phyloP scores from a whole-genome alignment of 2,888 invertebrate genomes.

The Plagodis dolabraria region DNA sequence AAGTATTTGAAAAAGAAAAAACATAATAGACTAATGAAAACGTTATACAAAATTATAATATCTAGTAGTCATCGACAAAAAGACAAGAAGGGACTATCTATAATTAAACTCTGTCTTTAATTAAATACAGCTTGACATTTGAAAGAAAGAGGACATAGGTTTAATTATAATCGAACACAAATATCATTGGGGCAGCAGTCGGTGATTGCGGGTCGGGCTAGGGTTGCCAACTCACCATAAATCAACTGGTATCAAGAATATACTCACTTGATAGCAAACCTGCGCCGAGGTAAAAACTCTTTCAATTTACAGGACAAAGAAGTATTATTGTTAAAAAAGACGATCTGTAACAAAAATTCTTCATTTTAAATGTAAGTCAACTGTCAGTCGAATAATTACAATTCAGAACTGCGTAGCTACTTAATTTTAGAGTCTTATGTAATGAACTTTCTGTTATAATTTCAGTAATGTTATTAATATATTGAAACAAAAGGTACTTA shows the following conservation, averaged over 20 bases:
- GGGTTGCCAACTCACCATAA: constrained; percentile 39
- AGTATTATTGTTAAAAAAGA: too few relatives aligned
- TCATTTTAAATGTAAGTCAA: too few relatives aligned
- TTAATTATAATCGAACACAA: constrained; percentile 82
- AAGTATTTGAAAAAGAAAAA: background rate
- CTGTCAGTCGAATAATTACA: too few relatives aligned
- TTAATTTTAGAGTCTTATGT: too few relatives aligned
- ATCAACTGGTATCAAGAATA: constrained; percentile 30
- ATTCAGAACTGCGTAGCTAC: too few relatives aligned
- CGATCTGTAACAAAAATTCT: too few relatives aligned
- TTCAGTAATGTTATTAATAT: too few relatives aligned
- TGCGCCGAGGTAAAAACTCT: too few relatives aligned
- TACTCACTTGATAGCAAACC: too few relatives aligned
- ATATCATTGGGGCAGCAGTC: constrained; percentile 82
- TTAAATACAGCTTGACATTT: constrained; percentile 84
- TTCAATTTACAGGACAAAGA: too few relatives aligned
- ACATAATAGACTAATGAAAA: background rate
- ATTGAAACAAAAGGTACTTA: too few relatives aligned
- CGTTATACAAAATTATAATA: background rate
- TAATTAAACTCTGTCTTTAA: constrained; percentile 66
- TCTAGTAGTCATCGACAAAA: constrained; percentile 2
- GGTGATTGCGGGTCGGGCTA: constrained; percentile 68
- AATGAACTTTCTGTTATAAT: too few relatives aligned
- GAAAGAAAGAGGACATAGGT: constrained; percentile 81
- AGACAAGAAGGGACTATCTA: constrained; percentile 46